Percentiles rank a stretch among this genome's conserved stretches.
phyloP scores from a whole-genome alignment of 2,113 vertebrate species.

The Numida meleagris region DNA sequence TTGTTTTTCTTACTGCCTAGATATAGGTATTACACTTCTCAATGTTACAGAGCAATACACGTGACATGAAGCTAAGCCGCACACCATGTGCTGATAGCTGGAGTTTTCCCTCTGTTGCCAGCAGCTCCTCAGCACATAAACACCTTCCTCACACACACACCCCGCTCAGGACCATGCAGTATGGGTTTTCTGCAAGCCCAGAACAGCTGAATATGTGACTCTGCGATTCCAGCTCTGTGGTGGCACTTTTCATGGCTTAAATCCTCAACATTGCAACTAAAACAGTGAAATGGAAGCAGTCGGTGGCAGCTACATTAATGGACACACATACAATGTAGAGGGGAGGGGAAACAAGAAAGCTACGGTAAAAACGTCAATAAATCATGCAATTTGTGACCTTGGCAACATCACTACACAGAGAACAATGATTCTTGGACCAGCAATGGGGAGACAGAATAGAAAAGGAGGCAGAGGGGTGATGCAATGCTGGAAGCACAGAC shows the following conservation, averaged over 20 bases:
- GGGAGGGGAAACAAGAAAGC: background rate
- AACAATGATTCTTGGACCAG: background rate
- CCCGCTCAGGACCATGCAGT: background rate
- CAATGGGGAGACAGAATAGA: background rate
- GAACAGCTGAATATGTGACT: background rate
- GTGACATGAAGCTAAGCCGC: background rate
- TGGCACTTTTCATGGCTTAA: background rate
- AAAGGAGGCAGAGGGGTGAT: background rate
- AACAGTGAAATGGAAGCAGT: background rate
- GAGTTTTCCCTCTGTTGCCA: background rate
- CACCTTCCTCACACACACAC: background rate
- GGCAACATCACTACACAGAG: conserved; percentile 11
- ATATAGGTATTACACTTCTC: background rate
- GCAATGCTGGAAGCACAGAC: background rate
- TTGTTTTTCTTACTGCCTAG: background rate
- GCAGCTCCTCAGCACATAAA: background rate
- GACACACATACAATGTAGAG: background rate
- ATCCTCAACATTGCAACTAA: background rate
- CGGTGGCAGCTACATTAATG: background rate
- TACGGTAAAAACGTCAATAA: background rate
- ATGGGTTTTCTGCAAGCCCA: background rate
- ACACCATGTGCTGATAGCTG: background rate
- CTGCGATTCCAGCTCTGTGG: background rate
- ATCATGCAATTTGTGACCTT: conserved; percentile 27
- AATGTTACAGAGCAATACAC: background rate